phyloP scores from a whole-genome alignment of 92 coral and sea anemone species.

The Anthopleura xanthogrammica region DNA sequence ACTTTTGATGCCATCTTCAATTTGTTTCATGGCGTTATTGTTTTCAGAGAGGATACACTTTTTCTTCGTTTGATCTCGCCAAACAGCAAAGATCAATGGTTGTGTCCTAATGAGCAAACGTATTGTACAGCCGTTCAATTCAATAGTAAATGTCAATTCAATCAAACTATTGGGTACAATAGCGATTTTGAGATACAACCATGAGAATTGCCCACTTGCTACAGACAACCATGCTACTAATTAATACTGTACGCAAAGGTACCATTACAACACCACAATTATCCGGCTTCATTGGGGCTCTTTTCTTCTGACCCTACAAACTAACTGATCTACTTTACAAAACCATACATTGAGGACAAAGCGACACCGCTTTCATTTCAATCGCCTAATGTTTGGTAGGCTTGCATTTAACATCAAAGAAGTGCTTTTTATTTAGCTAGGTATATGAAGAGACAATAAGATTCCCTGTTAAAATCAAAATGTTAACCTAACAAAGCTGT shows the following conservation, averaged over 20 bases:
- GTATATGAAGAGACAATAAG: slow-evolving; percentile 1
- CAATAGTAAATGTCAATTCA: slow-evolving; percentile 30
- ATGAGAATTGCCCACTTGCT: slow-evolving; percentile 28
- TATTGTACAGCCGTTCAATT: slow-evolving; percentile 24
- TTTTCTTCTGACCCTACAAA: not conserved
- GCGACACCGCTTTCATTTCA: slow-evolving; percentile 19
- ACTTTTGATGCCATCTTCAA: slow-evolving; percentile 12
- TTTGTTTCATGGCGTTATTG: not conserved
- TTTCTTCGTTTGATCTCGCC: slow-evolving; percentile 13
- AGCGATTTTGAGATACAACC: slow-evolving; percentile 8
- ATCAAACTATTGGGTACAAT: slow-evolving; percentile 26
- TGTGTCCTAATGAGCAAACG: slow-evolving; percentile 25
- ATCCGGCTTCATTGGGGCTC: not conserved
- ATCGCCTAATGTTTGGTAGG: not conserved
- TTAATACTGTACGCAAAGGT: slow-evolving; percentile 1
- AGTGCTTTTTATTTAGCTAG: slow-evolving; percentile 25
- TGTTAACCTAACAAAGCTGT: slow-evolving; percentile 48
- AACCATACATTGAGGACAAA: slow-evolving; percentile 6
- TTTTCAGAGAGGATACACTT: slow-evolving; percentile 16
- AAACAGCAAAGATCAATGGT: slow-evolving; percentile 21
- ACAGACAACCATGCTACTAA: slow-evolving; percentile 23
- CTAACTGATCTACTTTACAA: not conserved
- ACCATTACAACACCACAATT: slow-evolving; percentile 9
- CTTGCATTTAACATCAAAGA: not conserved
- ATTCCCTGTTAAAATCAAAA: not conserved